These are phyloP conservation scores for Eudasyphora cyanicolor DNA, from an alignment of 2,888 invertebrate genomes.

Conservation along the genomic window DNA sequence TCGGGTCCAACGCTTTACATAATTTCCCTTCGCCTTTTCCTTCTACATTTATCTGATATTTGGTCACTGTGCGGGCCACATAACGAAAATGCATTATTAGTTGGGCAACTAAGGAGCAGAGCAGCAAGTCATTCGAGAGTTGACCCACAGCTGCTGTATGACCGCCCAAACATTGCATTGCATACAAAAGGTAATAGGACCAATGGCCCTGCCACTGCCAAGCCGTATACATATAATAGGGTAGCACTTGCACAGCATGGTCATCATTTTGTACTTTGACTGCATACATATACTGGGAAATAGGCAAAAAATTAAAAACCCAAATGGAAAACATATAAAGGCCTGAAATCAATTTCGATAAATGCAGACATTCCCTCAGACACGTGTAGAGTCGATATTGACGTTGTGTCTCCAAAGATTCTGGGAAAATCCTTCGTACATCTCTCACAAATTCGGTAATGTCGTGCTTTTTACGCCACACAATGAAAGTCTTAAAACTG, in stretches of 20 bases:
- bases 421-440: neutral
- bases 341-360: too few relatives aligned
- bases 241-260: constrained; percentile 66
- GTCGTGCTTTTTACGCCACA: constrained; percentile 58
- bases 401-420: too few relatives aligned
- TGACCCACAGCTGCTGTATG: constrained; percentile 67
- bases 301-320: constrained; percentile 73
- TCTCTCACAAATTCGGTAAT: neutral
- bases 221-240: constrained; percentile 70
- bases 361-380: too few relatives aligned
- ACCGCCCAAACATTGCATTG: constrained; percentile 66
- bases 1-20: too few relatives aligned
- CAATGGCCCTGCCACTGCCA: constrained; percentile 67
- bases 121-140: constrained; percentile 71
- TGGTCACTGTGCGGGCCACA: constrained; percentile 53
- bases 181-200: constrained; percentile 68
- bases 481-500: constrained; percentile 62
- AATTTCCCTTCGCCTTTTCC: too few relatives aligned
- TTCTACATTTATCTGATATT: constrained; percentile 52
- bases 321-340: constrained; percentile 74
- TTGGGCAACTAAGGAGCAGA: constrained; percentile 70
- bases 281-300: constrained; percentile 67
- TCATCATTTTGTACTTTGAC: constrained; percentile 62
- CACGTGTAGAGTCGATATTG: too few relatives aligned
- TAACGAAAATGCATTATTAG: constrained; percentile 74